A percentile compares a stretch with the other conserved stretches of the same genome.
Conservation (phyloP, 2,888 invertebrate genomes). For the Scaptomyza reducta region DNA sequence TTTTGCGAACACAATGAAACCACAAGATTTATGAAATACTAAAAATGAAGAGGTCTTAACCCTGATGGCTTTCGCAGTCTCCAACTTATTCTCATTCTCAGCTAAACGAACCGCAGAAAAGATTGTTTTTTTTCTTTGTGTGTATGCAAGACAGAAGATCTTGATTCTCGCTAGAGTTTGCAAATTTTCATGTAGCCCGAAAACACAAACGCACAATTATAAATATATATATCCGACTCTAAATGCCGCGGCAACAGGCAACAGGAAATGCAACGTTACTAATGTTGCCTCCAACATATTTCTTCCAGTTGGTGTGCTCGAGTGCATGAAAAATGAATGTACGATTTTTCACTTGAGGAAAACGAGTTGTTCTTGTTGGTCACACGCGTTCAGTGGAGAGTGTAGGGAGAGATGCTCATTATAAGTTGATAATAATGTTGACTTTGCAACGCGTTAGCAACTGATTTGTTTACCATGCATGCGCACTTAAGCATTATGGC, state of each 20-base stretch:
- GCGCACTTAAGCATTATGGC: constrained; percentile 25
- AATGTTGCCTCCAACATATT: constrained; percentile 5
- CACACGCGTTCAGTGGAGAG: constrained; percentile 12
- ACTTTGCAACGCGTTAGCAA: constrained; percentile 51
- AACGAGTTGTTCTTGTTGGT: constrained; percentile 36
- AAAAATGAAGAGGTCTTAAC: constrained; percentile 52
- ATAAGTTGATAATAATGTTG: constrained; percentile 46
- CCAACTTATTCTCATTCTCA: constrained; percentile 15
- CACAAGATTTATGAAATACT: constrained; percentile 59
- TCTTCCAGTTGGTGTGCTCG: constrained; percentile 14
- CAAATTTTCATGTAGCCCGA: constrained; percentile 29
- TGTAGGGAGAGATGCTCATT: constrained; percentile 15
- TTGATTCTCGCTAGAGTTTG: constrained; percentile 17
- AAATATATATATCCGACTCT: constrained; percentile 13
- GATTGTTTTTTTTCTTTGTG: constrained; percentile 20
- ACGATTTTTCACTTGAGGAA: constrained; percentile 8
- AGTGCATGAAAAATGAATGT: constrained; percentile 4
- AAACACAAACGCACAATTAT: constrained; percentile 25
- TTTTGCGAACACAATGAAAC: constrained; percentile 49
- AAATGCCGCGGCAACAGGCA: constrained; percentile 22
- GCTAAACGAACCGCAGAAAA: constrained; percentile 33
- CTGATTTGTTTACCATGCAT: constrained; percentile 31
- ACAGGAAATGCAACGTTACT: constrained; percentile 40
- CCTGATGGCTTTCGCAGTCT: constrained; percentile 28
- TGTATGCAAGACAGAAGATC: not conserved